These are phyloP conservation scores for Pectinophora gossypiella DNA, from an alignment of 1,140 invertebrate genomes.

Conservation along the genomic window DNA sequence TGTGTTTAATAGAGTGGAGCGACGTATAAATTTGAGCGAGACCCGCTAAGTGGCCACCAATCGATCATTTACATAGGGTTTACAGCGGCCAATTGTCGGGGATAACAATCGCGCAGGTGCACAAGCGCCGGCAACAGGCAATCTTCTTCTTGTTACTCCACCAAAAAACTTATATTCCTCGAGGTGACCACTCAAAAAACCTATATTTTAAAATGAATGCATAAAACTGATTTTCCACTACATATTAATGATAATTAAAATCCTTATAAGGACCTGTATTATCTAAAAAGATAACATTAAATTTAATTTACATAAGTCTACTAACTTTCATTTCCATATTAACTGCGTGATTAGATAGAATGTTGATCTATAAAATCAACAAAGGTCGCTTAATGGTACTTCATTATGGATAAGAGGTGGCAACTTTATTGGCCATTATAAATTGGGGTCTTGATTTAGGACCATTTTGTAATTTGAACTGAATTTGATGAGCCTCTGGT, in stretches of 20 bases:
- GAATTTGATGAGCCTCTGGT: conserved; percentile 29
- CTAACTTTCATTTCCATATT: conserved; percentile 1
- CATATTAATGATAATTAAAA: no score
- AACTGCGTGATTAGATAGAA: conserved; percentile 18
- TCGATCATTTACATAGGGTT: conserved; percentile 4
- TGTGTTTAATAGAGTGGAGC: not conserved
- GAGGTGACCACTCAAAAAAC: no score
- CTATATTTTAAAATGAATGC: no score
- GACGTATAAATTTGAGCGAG: not conserved
- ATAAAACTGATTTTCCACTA: no score
- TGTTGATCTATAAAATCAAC: conserved; percentile 30
- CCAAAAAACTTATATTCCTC: no score
- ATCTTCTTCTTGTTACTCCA: no score
- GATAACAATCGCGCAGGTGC: conserved; percentile 1
- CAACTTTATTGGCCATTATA: conserved; percentile 51
- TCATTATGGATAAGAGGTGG: conserved; percentile 43
- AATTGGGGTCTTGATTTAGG: conserved; percentile 39
- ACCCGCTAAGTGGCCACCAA: not conserved
- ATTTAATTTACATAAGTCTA: no score
- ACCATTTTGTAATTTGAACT: conserved; percentile 36
- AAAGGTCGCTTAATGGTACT: conserved; percentile 35
- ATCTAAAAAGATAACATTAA: no score
- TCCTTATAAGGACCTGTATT: no score
- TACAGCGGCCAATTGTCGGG: not conserved
- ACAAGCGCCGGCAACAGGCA: not conserved